Evolutionary conservation across 23 tunicate genomes (phyloP).

Genomic region (Phallusia fumigata): DNA sequence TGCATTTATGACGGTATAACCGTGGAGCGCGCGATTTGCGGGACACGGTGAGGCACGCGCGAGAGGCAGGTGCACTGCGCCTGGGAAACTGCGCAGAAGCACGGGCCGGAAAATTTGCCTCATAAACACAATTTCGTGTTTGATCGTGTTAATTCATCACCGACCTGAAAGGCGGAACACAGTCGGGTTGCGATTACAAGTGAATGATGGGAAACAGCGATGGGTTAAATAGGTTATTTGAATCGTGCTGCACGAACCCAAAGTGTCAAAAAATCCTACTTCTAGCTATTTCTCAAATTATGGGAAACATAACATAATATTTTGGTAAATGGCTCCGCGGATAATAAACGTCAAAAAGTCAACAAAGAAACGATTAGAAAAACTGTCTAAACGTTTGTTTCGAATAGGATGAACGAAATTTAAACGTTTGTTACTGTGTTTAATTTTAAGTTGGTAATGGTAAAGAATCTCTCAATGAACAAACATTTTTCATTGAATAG

Average conservation of each 20-base stretch:
- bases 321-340: no score
- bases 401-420: no score
- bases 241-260: no score
- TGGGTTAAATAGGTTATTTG: background rate
- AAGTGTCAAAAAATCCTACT: no score
- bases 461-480: no score
- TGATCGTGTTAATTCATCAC: slow-evolving; percentile 8
- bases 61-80: background rate
- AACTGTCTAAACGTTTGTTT: no score
- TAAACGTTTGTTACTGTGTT: no score
- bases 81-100: background rate
- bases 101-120: background rate
- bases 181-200: background rate
- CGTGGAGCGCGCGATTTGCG: background rate
- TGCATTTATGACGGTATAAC: background rate
- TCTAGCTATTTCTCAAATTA: no score
- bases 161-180: background rate
- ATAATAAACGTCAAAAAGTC: no score
- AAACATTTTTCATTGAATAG: background rate
- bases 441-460: no score
- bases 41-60: background rate
- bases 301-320: no score
- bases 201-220: background rate
- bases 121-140: background rate
- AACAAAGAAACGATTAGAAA: no score